Evolutionary conservation across 64 coral and sea anemone genomes (phyloP).

Genomic region (Montipora foliosa): DNA sequence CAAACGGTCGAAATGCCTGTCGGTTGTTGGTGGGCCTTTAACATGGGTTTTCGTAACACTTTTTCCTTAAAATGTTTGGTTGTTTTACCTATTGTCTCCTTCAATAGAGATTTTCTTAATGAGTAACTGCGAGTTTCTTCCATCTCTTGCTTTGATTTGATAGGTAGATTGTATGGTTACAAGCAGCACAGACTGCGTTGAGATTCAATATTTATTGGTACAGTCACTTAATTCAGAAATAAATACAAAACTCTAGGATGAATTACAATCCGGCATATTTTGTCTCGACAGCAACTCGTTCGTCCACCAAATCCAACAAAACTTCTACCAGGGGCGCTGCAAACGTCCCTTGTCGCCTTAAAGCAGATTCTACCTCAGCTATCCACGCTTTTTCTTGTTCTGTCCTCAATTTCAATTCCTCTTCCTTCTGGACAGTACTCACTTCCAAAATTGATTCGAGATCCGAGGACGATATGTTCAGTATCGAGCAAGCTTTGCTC

Average conservation of each 20-base stretch:
- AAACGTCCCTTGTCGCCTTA: conserved; percentile 61
- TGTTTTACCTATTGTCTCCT: too few species aligned
- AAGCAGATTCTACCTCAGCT: conserved; percentile 14
- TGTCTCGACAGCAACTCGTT: conserved; percentile 31
- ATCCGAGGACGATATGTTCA: conserved; percentile 72
- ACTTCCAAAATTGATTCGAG: conserved; percentile 69
- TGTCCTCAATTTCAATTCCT: background rate
- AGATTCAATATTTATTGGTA: too few species aligned
- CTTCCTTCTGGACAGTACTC: background rate
- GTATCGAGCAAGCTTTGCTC: conserved; percentile 74
- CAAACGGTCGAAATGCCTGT: too few species aligned
- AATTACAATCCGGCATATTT: conserved; percentile 7
- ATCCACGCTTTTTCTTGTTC: conserved; percentile 25
- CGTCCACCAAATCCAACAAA: conserved; percentile 65
- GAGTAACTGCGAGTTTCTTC: too few species aligned
- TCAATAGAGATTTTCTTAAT: too few species aligned
- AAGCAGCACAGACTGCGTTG: too few species aligned
- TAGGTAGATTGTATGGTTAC: too few species aligned
- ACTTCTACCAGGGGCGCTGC: conserved; percentile 57
- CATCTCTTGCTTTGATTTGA: too few species aligned
- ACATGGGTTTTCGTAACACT: too few species aligned
- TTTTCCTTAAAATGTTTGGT: too few species aligned
- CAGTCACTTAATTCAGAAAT: background rate
- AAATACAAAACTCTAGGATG: too few species aligned
- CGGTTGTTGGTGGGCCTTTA: too few species aligned